Evolutionary conservation across 2,113 vertebrate genomes (phyloP).

Genomic region (Sander vitreus): DNA sequence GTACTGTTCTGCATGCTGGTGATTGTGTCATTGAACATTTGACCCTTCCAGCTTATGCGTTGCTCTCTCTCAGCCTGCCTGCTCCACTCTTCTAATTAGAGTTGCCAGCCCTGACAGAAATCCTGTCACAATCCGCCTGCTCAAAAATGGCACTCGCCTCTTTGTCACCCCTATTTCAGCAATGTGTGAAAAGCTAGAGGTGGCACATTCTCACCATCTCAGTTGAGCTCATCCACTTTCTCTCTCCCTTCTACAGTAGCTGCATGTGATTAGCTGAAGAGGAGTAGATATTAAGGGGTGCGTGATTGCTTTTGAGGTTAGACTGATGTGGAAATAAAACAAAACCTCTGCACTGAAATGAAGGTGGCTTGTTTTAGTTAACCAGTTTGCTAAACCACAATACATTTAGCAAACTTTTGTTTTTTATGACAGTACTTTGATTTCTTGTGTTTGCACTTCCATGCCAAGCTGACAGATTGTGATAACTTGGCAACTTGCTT

Average conservation of each 20-base stretch:
- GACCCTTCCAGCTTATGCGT: constrained; percentile 62
- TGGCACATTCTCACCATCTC: constrained; percentile 72
- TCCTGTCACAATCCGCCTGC: constrained; percentile 67
- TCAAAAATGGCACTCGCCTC: constrained; percentile 73
- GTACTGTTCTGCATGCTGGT: constrained; percentile 11
- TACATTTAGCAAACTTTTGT: not conserved
- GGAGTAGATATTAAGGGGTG: constrained; percentile 37
- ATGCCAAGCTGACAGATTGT: constrained; percentile 17
- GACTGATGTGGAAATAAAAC: constrained; percentile 19
- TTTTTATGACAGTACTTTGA: not conserved
- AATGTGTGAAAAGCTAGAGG: constrained; percentile 75
- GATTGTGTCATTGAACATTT: constrained; percentile 66
- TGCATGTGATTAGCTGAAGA: constrained; percentile 43
- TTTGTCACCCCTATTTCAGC: constrained; percentile 76
- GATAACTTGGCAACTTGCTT: constrained; percentile 32
- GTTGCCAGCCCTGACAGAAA: constrained; percentile 75
- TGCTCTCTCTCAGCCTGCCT: constrained; percentile 55
- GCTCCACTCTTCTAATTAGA: constrained; percentile 76
- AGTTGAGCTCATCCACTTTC: constrained; percentile 42
- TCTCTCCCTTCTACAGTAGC: not conserved
- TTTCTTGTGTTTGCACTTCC: constrained; percentile 14
- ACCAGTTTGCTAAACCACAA: not conserved
- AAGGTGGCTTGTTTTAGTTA: constrained; percentile 12
- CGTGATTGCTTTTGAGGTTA: constrained; percentile 39
- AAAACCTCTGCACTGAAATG: not conserved